Base-by-base conservation (phyloP, 2,888 invertebrate genomes). In the Lysandra coridon region DNA sequence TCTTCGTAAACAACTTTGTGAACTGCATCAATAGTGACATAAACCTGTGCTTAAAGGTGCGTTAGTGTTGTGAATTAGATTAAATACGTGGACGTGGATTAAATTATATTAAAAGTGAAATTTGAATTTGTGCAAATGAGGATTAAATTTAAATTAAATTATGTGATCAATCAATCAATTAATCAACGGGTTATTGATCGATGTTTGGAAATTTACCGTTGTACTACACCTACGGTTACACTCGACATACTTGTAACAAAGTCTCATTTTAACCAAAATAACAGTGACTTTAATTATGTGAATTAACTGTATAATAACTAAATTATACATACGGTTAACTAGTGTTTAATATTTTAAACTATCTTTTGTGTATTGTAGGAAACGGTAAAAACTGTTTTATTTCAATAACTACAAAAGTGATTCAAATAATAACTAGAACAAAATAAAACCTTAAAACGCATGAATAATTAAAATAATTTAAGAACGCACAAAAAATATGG, bases 11-110 rank as follows among this genome's bases (percentile, higher is more conserved):
- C 77, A 92, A 89, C 82, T 87, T 94, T 79, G 89, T 91, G 84
- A 89, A 91, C 86, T 94, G 93, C 86, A 87, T 89, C 83, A 91
- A 92, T 82, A 92, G 91, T 91, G 93, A 94, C 87, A 86, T 92
- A 80, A 87, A 87, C 83, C 85, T 92, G 87, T 94, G 94, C 80
- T 84, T 92, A 80, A 94, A 94, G 94, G 94, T 94, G 91, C 84
- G 78, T 60, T 75, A 33, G 60, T 79, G 10, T 77, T 79, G 75
- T 80, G 74, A 78, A 73, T 53, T 76, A 69, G 17, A 49, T 78
- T 78, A 69, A 79, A 78, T 82, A 80, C 1, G 49, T 49, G 14
- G 57, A 30, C 64, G 17, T 69, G 69, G 30, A 69, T 69, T 64
- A 64, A 62, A 23, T 23, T n/a, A 6, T 62, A 64, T 2, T 69